Percentiles rank a stretch among this genome's conserved stretches.
Evolutionary conservation across 2,797 vertebrate species (phyloP).

Genomic region (Premnoplex brunnescens): DNA sequence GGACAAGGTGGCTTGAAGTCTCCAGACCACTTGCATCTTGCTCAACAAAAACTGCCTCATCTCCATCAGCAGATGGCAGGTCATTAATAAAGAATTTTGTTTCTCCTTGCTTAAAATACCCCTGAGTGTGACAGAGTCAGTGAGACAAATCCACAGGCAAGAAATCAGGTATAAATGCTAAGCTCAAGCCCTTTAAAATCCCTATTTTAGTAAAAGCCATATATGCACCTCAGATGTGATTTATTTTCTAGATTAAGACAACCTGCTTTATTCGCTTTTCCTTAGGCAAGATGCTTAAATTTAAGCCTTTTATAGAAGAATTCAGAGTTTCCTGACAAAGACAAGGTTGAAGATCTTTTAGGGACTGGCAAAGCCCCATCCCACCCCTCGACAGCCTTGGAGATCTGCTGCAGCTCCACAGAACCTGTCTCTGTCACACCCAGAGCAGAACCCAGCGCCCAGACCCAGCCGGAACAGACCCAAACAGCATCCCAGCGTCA

Average conservation of each 20-base stretch:
- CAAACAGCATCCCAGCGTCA: neutral
- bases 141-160: neutral
- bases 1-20: neutral
- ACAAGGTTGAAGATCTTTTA: neutral
- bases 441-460: neutral
- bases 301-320: neutral
- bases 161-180: neutral
- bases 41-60: neutral
- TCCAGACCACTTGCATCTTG: neutral
- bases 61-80: neutral
- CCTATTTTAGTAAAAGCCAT: neutral
- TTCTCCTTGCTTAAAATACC: neutral
- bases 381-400: neutral
- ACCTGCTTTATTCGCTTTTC: neutral
- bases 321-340: neutral
- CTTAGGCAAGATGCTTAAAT: neutral
- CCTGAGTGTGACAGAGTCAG: neutral
- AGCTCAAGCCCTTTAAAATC: neutral
- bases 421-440: neutral
- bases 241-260: neutral
- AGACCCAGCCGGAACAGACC: neutral
- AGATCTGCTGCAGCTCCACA: neutral
- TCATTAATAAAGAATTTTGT: neutral
- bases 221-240: accelerated
- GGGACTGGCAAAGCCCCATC: neutral